These are phyloP conservation scores for Leuciscus waleckii DNA, from an alignment of 2,797 vertebrate genomes.

Conservation along the genomic window DNA sequence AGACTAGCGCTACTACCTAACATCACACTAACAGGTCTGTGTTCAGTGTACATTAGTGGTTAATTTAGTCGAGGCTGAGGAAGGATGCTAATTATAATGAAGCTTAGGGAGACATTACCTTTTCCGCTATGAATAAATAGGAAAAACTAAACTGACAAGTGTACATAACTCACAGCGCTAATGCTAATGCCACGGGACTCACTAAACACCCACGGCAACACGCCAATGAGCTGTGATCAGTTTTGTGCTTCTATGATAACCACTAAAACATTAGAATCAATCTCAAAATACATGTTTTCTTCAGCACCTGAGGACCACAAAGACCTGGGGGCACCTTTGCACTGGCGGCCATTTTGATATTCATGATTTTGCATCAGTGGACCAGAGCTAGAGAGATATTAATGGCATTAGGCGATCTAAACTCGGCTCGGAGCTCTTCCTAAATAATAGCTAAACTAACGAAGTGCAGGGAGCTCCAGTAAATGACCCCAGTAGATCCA, in stretches of 20 bases:
- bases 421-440: slow-evolving; percentile 17
- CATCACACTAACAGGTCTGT: slow-evolving; percentile 48
- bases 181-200: slow-evolving; percentile 5
- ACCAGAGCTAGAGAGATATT: slow-evolving; percentile 46
- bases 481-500: slow-evolving; percentile 80
- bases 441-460: slow-evolving; percentile 57
- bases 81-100: slow-evolving; percentile 25
- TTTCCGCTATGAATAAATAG: slow-evolving; percentile 35
- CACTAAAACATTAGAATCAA: neutral
- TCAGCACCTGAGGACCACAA: slow-evolving; percentile 19
- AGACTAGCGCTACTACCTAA: slow-evolving; percentile 17
- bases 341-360: slow-evolving; percentile 46
- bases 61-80: slow-evolving; percentile 19
- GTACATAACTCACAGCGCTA: slow-evolving; percentile 35
- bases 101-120: slow-evolving; percentile 42
- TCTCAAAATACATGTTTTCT: slow-evolving; percentile 1
- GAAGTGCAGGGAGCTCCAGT: slow-evolving; percentile 67
- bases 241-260: neutral
- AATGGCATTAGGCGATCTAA: slow-evolving; percentile 43
- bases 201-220: neutral
- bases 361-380: slow-evolving; percentile 41
- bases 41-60: slow-evolving; percentile 29
- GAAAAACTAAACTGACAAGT: slow-evolving; percentile 21
- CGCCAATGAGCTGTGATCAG: neutral
- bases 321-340: neutral